A percentile compares a stretch with the other conserved stretches of the same genome.
These are phyloP conservation scores for Pogonocherus hispidulus DNA, from an alignment of 2,888 invertebrate genomes.

Conservation along the genomic window DNA sequence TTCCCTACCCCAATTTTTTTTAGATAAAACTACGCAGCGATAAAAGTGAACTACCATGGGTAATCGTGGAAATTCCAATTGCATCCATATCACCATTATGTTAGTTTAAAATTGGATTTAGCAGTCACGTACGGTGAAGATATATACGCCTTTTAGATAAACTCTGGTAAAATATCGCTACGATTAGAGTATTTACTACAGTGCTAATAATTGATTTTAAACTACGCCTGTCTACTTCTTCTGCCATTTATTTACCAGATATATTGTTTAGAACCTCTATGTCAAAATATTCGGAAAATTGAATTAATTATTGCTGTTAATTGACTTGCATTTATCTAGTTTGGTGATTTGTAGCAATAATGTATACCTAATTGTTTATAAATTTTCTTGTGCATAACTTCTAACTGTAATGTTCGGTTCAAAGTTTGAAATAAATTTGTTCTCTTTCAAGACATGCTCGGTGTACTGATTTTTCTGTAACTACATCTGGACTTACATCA, in stretches of 20 bases:
- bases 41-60: conserved; percentile 9
- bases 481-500: too few relatives aligned
- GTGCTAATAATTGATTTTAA: conserved; percentile 11
- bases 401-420: too few relatives aligned
- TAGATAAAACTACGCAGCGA: neutral
- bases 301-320: neutral
- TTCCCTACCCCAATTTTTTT: neutral
- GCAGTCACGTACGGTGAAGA: conserved; percentile 12
- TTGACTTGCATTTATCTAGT: too few relatives aligned
- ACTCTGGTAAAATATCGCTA: neutral
- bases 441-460: too few relatives aligned
- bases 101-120: conserved; percentile 10
- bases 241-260: neutral
- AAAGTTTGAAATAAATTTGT: too few relatives aligned
- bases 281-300: neutral
- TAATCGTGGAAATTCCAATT: conserved; percentile 10
- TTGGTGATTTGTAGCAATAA: too few relatives aligned
- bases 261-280: neutral
- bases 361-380: too few relatives aligned
- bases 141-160: conserved; percentile 26
- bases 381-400: too few relatives aligned
- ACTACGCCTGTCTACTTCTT: neutral
- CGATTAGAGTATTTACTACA: conserved; percentile 1
- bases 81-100: conserved; percentile 26
- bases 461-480: too few relatives aligned